Evolutionary conservation across 2,797 vertebrate species (phyloP), one percentile per base, ranked within the genome.

Genomic region (Crocidura indochinensis): DNA sequence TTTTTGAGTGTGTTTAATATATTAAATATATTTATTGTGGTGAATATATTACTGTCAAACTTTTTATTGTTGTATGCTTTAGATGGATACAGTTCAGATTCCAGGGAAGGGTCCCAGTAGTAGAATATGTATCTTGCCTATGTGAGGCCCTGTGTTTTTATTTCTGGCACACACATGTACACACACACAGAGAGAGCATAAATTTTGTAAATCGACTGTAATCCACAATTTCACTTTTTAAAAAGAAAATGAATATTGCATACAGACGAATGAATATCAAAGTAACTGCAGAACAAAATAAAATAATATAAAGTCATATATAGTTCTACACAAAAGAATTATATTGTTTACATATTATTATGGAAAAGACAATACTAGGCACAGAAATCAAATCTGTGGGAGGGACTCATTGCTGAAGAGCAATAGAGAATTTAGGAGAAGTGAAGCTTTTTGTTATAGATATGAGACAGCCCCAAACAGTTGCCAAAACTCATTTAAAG

Each of bases 281-380:
- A 93, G 47, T 72, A 68, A 87, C 74, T 22, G 27, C 10, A 72
- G 38, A 84, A 87, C 29, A 27, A 8, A 56, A 80, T 81, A 81
- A 67, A 53, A 3, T 4, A 90, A 62, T 47, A 44, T 14, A 38
- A 38, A 38, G 38, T 38, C 38, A 38, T 38, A 84, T 6, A 68
- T 80, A 93, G 71, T 6, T 22, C 19, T 79, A 29, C 1, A 56
- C 44, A 11, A 12, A 53, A 2, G 15, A 24, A 20, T 47, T 19
- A 79, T 65, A 56, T 8, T 44, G 31, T 38, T 53, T 71, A 87
- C 3, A n/a, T n/a, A n/a, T 67, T 53, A 74, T 64, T 56, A 12
- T 87, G 51, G 10, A 85, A 85, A 75, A 91, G 38, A 31, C 62
- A 87, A 19, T 6, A 26, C 9, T 27, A 2, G 27, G 22, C 10